phyloP scores from a whole-genome alignment of 2,888 invertebrate species.

The Balanococcus diminutus region DNA sequence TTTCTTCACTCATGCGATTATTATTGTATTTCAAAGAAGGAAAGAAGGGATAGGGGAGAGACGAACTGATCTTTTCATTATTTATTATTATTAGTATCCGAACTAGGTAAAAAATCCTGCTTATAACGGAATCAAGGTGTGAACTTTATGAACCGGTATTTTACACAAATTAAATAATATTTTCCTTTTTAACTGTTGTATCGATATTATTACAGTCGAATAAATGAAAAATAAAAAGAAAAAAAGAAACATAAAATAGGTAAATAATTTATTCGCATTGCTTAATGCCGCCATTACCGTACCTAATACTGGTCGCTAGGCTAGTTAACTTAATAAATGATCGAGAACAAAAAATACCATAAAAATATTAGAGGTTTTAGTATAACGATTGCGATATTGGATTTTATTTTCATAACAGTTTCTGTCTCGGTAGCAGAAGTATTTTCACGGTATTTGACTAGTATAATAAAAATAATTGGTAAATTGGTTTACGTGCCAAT shows the following conservation, averaged over 20 bases:
- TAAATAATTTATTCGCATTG: conserved; percentile 29
- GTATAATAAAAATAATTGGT: background rate
- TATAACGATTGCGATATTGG: conserved; percentile 10
- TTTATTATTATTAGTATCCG: background rate
- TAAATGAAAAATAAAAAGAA: background rate
- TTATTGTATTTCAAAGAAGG: too few relatives aligned
- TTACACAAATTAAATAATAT: background rate
- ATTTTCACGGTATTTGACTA: background rate
- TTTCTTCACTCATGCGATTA: background rate
- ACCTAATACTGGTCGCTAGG: background rate
- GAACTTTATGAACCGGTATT: background rate
- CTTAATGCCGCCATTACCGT: conserved; percentile 12
- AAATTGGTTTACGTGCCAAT: background rate
- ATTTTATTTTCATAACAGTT: conserved; percentile 16
- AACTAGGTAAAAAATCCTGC: background rate
- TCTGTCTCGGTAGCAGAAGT: background rate
- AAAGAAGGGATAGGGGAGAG: background rate
- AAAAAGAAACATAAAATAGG: background rate
- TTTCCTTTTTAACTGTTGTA: background rate
- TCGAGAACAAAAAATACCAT: background rate
- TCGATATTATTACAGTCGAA: too few relatives aligned
- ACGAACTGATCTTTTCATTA: background rate
- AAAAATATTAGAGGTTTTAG: conserved; percentile 20
- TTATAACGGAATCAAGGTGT: background rate
- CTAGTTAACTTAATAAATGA: conserved; percentile 28